Base-by-base conservation (phyloP, 2,888 invertebrate species). In the Habrosyne pyritoides region DNA sequence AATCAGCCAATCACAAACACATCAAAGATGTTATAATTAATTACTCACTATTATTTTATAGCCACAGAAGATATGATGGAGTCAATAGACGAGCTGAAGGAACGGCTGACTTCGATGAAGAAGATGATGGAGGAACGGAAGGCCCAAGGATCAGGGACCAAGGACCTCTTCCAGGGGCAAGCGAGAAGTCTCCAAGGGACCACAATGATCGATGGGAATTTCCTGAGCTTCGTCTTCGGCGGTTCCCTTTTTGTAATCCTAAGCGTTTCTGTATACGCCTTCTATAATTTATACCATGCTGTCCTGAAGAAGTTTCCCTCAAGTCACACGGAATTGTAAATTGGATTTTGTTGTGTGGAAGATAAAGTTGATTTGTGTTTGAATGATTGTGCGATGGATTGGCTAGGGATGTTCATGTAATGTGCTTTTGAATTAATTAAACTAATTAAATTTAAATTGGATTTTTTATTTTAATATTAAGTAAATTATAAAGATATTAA, bases 291-390 rank as follows among this genome's bases (percentile, higher is more conserved):
- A 0, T 85, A 85, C 54, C 75, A 81, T 21, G 84, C 84, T 2
- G 96, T 97, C 53, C 81, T 96, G 30, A 97, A 97, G 87, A 97
- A 96, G 84, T 97, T 97, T 73, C 96, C 96, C 0, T 95, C 96
- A 0, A 93, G 93, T 51, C 97, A 97, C 76, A 96, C 96, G 30
- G 97, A 97, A 86, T 87, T 97, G 77, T 97, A 95, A 94, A 72
- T 65, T 61, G 56, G 57, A 69, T 66, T 63, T 54, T 69, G 56
- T 24, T 47, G 24, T 55, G 57, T 50, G 50, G 26, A 33, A 5
- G n/a, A 33, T 33, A 33, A 5, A n/a, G n/a, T 33, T 33, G n/a
- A n/a, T 55, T 61, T 65, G 54, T 26, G 54, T 66, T 63, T 66
- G 63, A 65, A 61, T 66, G 47, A 60, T 57, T 66, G 64, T 59